Evolutionary conservation across 2,888 invertebrate genomes (phyloP), one percentile per base, ranked within the genome.

Genomic region (Drosophila picticornis): DNA sequence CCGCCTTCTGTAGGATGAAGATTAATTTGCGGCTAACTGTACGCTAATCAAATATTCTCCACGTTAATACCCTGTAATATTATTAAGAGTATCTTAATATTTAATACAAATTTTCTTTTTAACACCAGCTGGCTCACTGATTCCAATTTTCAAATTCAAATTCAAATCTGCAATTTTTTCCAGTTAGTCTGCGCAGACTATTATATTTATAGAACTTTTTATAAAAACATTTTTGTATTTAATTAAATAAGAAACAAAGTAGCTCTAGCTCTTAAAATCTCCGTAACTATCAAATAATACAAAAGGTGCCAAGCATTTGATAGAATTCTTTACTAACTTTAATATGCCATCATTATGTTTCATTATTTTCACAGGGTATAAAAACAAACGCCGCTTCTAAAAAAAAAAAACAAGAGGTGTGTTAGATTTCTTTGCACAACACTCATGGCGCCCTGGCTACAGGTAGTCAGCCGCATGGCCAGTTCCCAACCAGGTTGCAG

Each of bases 381-480:
- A 27, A 55, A 58, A 75, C 43, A 72, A 55, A 46, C 25, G 16
- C 46, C 43, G 75, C 43, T 50, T 59, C 55, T 62, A 78, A 60
- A 32, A 46, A 77, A 62, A 51, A 46, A 70, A 48, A 38, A 61
- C 61, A 46, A 72, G 74, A 70, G 82, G 68, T 75, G 74, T 82
- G 72, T 74, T 74, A 69, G 72, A 71, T 67, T 83, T 79, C 25
- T 46, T 46, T 46, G 46, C 46, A 46, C 46, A 46, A 25, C 46
- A 25, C 73, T 83, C 83, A 87, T 90, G 84, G 84, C 84, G 85
- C 85, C 88, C 65, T 52, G 60, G 58, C 74, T 50, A 88, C 88
- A 84, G 84, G 84, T 88, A 87, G 85, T 61, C 66, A 63, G 25
- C 72, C 53, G 52, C 48, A 27, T 67, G 50, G 51, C 53, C 58